Evolutionary conservation across 1,140 invertebrate genomes (phyloP).

Genomic region (Cheumatopsyche charites): DNA sequence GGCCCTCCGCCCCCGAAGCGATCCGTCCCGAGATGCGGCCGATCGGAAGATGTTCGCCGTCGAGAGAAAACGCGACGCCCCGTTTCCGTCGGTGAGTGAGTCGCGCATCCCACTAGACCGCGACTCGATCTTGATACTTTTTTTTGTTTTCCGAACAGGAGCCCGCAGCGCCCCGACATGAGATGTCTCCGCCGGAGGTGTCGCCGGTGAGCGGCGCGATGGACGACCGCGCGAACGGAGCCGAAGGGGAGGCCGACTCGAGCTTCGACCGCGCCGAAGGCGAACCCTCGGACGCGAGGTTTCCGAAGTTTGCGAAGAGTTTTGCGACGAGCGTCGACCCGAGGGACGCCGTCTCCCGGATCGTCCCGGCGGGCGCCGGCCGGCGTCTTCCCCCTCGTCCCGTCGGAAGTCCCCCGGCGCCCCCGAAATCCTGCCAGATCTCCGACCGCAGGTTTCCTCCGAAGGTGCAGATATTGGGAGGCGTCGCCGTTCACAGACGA

Average conservation of each 20-base stretch:
- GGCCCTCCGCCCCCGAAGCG: too few species aligned
- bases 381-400: constrained; percentile 36
- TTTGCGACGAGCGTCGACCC: constrained; percentile 50
- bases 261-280: neutral
- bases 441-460: constrained; percentile 32
- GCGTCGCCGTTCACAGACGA: constrained; percentile 39
- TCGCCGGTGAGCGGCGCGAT: too few species aligned
- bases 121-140: too few species aligned
- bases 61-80: too few species aligned
- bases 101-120: too few species aligned
- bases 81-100: too few species aligned
- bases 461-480: constrained; percentile 43
- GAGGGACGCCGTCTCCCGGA: constrained; percentile 57
- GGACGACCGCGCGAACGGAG: too few species aligned
- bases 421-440: constrained; percentile 12
- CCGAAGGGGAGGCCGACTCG: neutral
- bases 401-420: neutral
- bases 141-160: too few species aligned
- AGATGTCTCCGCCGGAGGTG: too few species aligned
- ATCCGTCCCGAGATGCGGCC: too few species aligned
- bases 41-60: too few species aligned
- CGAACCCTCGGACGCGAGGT: constrained; percentile 59
- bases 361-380: constrained; percentile 49
- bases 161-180: too few species aligned
- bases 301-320: constrained; percentile 58